Evolutionary conservation across 1,140 invertebrate species (phyloP).

Genomic region (Listronotus oregonensis): DNA sequence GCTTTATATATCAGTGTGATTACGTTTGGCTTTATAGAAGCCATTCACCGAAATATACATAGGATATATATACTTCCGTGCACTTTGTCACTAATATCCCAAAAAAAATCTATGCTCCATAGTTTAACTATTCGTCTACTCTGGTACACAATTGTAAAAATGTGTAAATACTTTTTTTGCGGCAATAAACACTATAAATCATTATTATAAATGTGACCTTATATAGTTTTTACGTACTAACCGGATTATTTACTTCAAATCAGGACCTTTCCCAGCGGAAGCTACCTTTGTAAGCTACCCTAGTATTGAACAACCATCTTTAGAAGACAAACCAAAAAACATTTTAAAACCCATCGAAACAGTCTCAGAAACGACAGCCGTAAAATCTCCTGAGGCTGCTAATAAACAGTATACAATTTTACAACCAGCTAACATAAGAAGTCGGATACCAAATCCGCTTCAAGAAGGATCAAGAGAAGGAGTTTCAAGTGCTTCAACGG

Average conservation of each 20-base stretch:
- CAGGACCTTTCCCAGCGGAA: slow-evolving; percentile 66
- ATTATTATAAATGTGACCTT: too few species aligned
- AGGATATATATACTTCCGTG: too few species aligned
- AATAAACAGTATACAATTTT: slow-evolving; percentile 78
- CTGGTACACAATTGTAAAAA: too few species aligned
- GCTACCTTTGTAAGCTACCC: slow-evolving; percentile 69
- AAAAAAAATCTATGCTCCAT: too few species aligned
- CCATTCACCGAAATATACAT: too few species aligned
- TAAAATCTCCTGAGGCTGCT: slow-evolving; percentile 60
- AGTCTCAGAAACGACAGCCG: slow-evolving; percentile 26
- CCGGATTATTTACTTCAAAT: slow-evolving; percentile 36
- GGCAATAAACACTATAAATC: too few species aligned
- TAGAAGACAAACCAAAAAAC: slow-evolving; percentile 57
- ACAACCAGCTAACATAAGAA: slow-evolving; percentile 77
- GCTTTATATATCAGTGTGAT: too few species aligned
- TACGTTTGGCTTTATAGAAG: too few species aligned
- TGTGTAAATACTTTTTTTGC: too few species aligned
- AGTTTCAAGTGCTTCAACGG: slow-evolving; percentile 66
- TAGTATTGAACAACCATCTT: slow-evolving; percentile 49
- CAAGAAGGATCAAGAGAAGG: slow-evolving; percentile 74
- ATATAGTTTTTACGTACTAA: too few species aligned
- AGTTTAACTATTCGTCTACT: too few species aligned
- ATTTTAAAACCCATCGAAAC: slow-evolving; percentile 40
- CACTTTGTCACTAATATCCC: too few species aligned
- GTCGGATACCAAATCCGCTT: slow-evolving; percentile 75